phyloP scores from a whole-genome alignment of 2,113 vertebrate genomes.

The Sminthopsis crassicaudata region DNA sequence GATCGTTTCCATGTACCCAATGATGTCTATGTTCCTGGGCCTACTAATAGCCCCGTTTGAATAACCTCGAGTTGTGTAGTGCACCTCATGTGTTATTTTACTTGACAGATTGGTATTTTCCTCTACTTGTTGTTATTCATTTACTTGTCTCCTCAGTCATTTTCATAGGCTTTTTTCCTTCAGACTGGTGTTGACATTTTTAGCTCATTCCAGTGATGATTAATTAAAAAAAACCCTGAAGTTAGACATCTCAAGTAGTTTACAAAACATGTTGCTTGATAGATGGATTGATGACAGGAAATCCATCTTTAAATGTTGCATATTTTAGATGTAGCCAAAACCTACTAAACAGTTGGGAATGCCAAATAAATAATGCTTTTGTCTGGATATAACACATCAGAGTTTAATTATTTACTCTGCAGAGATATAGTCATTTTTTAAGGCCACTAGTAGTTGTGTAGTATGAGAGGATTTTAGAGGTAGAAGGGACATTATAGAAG shows the following conservation, averaged over 20 bases:
- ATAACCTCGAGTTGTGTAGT: not conserved
- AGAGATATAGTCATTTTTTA: not conserved
- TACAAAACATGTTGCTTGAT: constrained; percentile 17
- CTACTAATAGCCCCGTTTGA: constrained; percentile 5
- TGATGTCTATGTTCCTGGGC: constrained; percentile 39
- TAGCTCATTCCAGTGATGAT: not conserved
- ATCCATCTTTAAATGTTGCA: not conserved
- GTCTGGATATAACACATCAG: not conserved
- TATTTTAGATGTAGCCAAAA: constrained; percentile 17
- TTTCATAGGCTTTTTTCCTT: not conserved
- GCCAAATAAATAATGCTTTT: not conserved
- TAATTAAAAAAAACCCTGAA: constrained; percentile 14
- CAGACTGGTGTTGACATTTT: constrained; percentile 32
- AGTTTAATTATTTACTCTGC: not conserved
- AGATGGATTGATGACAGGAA: not conserved
- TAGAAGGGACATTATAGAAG: not conserved
- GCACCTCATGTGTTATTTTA: constrained; percentile 21
- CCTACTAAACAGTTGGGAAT: constrained; percentile 7
- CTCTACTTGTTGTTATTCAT: constrained; percentile 33
- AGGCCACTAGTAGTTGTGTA: not conserved
- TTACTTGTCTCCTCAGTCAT: constrained; percentile 30
- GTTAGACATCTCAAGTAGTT: not conserved
- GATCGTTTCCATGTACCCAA: constrained; percentile 5
- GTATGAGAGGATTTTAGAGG: not conserved
- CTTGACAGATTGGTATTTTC: constrained; percentile 56